These are phyloP conservation scores for Acanthurus lineatus DNA, from an alignment of 2,797 vertebrate genomes.

Conservation along the genomic window DNA sequence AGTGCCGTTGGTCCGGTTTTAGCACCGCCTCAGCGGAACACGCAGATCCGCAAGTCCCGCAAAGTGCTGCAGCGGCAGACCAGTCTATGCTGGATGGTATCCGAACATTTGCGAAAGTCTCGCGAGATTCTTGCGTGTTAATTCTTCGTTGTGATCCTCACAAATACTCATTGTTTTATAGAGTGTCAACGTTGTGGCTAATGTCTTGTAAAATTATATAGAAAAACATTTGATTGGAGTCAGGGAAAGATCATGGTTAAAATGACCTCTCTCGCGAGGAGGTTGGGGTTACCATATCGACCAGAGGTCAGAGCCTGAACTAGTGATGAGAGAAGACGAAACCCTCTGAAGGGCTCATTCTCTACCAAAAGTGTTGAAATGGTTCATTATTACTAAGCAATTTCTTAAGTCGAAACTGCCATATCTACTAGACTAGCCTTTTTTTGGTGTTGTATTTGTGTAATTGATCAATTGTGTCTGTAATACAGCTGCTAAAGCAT, in stretches of 20 bases:
- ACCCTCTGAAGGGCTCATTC: too few species aligned
- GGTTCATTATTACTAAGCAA: not conserved
- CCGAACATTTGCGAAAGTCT: too few species aligned
- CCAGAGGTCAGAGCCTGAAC: not conserved
- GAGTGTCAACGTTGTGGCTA: too few species aligned
- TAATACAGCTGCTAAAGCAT: not conserved
- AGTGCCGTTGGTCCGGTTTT: not conserved
- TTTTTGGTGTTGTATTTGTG: not conserved
- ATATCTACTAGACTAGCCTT: not conserved
- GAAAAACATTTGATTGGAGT: too few species aligned
- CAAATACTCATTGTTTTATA: too few species aligned
- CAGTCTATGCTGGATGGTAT: too few species aligned
- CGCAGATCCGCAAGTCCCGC: not conserved
- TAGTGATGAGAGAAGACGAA: not conserved
- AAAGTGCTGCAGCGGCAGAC: slow-evolving; percentile 5
- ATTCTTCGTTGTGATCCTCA: too few species aligned
- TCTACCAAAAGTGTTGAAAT: not conserved
- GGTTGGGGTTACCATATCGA: too few species aligned
- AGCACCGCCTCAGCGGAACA: slow-evolving; percentile 46
- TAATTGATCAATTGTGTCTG: not conserved
- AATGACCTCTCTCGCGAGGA: too few species aligned
- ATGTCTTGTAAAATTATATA: too few species aligned
- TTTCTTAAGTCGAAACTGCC: not conserved
- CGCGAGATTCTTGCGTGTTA: too few species aligned
- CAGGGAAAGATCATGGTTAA: too few species aligned